A percentile compares a stretch with the other conserved stretches of the same genome.
These are phyloP conservation scores for Tinea pellionella DNA, from an alignment of 2,888 invertebrate genomes.

Conservation along the genomic window DNA sequence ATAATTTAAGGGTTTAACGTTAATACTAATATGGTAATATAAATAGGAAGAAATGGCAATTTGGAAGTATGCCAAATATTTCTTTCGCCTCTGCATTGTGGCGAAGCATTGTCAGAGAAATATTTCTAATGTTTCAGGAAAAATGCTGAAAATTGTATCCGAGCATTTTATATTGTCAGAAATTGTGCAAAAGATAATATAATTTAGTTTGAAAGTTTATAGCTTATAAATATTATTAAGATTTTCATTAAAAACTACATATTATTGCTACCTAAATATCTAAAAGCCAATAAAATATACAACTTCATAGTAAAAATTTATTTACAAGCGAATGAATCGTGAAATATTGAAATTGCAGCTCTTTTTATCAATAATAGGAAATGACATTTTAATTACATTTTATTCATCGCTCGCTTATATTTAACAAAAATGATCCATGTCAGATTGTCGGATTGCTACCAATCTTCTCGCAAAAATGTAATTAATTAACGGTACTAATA, in stretches of 20 bases:
- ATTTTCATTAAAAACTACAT: too few relatives aligned
- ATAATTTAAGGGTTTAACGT: neutral
- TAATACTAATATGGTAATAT: constrained; percentile 6
- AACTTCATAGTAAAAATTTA: too few relatives aligned
- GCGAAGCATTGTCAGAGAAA: constrained; percentile 5
- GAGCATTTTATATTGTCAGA: neutral
- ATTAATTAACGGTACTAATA: too few relatives aligned
- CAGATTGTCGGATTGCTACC: too few relatives aligned
- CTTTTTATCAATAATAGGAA: neutral
- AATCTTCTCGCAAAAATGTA: too few relatives aligned
- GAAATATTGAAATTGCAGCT: too few relatives aligned
- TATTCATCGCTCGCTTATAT: neutral
- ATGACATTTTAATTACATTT: neutral
- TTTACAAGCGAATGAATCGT: too few relatives aligned
- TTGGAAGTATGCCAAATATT: neutral
- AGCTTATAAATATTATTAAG: too few relatives aligned
- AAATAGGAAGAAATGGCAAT: constrained; percentile 1
- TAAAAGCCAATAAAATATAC: too few relatives aligned
- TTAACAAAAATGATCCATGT: too few relatives aligned
- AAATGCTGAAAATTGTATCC: constrained; percentile 4
- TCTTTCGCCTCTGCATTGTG: constrained; percentile 8
- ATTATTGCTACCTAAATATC: too few relatives aligned
- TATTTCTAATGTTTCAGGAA: neutral
- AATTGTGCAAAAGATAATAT: neutral
- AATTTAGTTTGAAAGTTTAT: neutral